Percentiles rank a stretch among this genome's conserved stretches.
Conservation (phyloP, 2,797 vertebrate species). For the Gallinago nigripennis region DNA sequence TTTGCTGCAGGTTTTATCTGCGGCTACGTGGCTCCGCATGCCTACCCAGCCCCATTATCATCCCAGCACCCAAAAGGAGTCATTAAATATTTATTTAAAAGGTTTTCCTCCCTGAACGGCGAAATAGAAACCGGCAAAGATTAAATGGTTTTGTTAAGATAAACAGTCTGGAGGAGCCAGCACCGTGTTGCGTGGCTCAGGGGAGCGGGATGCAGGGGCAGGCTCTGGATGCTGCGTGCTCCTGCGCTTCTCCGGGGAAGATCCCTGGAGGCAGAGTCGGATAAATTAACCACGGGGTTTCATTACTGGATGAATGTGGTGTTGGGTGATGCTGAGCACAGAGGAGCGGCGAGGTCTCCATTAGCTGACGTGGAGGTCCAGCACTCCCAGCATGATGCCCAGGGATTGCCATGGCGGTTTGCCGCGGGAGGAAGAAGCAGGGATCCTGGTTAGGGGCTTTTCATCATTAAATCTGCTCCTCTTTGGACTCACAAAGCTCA, state of each 20-base stretch:
- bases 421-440: background rate
- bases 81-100: slow-evolving; percentile 38
- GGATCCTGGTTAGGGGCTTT: background rate
- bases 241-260: background rate
- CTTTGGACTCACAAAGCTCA: background rate
- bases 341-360: background rate
- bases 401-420: background rate
- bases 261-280: background rate
- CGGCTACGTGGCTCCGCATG: accelerated
- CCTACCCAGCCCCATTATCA: background rate
- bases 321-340: background rate
- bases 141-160: background rate
- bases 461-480: background rate
- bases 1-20: slow-evolving; percentile 1
- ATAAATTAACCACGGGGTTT: background rate
- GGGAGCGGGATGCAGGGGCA: background rate
- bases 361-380: accelerated
- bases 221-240: background rate
- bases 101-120: background rate
- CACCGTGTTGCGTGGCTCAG: accelerated
- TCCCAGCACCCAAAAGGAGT: background rate
- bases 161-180: background rate
- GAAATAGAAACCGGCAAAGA: background rate
- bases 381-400: accelerated
- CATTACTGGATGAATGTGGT: background rate